Conservation (phyloP, 2,888 invertebrate genomes). For the Eubasilissa splendida region DNA sequence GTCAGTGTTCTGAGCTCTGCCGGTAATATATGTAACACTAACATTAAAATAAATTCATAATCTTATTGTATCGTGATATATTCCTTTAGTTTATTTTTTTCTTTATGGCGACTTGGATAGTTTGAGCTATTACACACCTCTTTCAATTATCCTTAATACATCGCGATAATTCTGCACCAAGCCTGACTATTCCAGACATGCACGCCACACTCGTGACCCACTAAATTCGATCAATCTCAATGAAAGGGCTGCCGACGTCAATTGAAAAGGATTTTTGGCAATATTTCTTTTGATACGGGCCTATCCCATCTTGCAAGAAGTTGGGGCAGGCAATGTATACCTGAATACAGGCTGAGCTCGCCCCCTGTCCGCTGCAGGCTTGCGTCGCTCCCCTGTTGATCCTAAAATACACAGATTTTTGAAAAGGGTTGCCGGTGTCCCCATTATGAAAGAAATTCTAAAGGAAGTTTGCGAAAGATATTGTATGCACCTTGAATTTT, state of each 20-base stretch:
- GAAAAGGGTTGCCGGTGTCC: conserved; percentile 49
- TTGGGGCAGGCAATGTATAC: conserved; percentile 52
- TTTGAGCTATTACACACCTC: no score
- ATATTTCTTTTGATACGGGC: neutral
- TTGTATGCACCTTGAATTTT: neutral
- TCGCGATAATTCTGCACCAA: neutral
- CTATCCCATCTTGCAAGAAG: conserved; percentile 34
- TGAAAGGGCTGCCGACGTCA: conserved; percentile 7
- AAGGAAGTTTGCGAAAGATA: conserved; percentile 43
- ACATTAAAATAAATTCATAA: no score
- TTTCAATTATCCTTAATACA: neutral
- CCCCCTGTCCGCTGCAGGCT: neutral
- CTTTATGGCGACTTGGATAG: no score
- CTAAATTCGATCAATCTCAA: conserved; percentile 33
- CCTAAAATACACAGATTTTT: conserved; percentile 47
- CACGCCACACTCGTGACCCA: conserved; percentile 30
- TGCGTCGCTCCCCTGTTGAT: neutral
- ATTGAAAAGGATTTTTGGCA: conserved; percentile 21
- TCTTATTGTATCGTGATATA: no score
- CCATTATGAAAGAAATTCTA: conserved; percentile 30
- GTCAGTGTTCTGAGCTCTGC: no score
- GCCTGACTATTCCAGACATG: neutral
- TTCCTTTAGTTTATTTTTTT: no score
- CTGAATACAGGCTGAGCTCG: conserved; percentile 31
- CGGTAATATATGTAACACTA: no score